Percentiles rank a stretch among this genome's conserved stretches.
Conservation (phyloP, 1,140 invertebrate species). For the Drosophila oshimai region DNA sequence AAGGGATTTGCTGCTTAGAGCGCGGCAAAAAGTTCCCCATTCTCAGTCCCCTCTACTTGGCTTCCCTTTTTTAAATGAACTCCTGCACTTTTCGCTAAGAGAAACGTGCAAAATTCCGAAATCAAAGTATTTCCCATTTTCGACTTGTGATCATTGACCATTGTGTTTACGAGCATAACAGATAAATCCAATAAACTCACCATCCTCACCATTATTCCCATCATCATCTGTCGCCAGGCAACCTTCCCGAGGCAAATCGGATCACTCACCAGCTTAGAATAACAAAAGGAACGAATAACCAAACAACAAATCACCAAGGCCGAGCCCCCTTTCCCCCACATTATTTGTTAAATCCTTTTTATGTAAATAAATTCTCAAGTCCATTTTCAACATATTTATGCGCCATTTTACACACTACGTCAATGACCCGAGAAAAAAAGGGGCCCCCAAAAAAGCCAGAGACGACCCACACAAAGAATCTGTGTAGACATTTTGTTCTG, state of each 20-base stretch:
- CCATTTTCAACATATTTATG: constrained; percentile 80
- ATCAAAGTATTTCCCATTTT: constrained; percentile 28
- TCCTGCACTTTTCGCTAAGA: constrained; percentile 1
- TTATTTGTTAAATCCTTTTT: constrained; percentile 79
- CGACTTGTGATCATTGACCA: constrained; percentile 59
- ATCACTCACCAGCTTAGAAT: constrained; percentile 75
- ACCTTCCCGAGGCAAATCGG: constrained; percentile 48
- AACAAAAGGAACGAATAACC: constrained; percentile 59
- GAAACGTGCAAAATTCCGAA: constrained; percentile 54
- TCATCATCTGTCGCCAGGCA: constrained; percentile 48
- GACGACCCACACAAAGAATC: constrained; percentile 30
- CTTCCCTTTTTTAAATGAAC: constrained; percentile 47
- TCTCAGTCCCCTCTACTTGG: neutral
- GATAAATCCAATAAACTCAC: constrained; percentile 46
- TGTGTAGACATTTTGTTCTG: constrained; percentile 47
- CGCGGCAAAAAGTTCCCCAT: constrained; percentile 56
- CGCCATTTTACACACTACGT: constrained; percentile 73
- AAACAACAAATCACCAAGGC: constrained; percentile 63
- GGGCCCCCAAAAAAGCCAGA: neutral
- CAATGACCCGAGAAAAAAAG: constrained; percentile 26
- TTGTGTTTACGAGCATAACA: constrained; percentile 40
- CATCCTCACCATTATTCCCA: neutral
- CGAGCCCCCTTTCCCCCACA: constrained; percentile 27
- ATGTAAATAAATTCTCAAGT: constrained; percentile 80
- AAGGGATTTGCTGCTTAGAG: constrained; percentile 80